These are phyloP conservation scores for Psophia crepitans DNA, from an alignment of 2,113 vertebrate species.

Conservation along the genomic window DNA sequence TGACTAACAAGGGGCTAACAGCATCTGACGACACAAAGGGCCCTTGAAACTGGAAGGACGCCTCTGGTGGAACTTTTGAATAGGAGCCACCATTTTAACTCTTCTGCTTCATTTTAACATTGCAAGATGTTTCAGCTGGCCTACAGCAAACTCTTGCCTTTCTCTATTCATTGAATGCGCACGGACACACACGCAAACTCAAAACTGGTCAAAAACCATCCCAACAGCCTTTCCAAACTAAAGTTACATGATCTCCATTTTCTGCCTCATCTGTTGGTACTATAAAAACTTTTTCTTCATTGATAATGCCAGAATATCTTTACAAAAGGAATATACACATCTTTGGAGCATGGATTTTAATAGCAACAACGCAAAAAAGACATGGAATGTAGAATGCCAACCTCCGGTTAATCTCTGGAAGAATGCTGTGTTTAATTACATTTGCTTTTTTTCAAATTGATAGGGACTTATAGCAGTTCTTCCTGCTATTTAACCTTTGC, in stretches of 20 bases:
- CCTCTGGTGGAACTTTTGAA: constrained; percentile 44
- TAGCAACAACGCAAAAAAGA: neutral
- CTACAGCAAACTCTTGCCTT: neutral
- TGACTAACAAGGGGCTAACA: constrained; percentile 76
- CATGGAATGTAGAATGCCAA: neutral
- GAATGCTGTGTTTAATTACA: constrained; percentile 47
- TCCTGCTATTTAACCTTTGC: constrained; percentile 60
- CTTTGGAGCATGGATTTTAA: neutral
- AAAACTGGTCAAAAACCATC: neutral
- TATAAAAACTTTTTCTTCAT: neutral
- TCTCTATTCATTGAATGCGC: neutral
- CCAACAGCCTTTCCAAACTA: neutral
- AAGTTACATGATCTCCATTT: neutral
- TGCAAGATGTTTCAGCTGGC: neutral
- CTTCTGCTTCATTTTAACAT: neutral
- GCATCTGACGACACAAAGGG: constrained; percentile 68
- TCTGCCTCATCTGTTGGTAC: neutral
- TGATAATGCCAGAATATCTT: neutral
- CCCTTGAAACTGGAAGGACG: constrained; percentile 57
- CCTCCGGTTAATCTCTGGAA: constrained; percentile 21
- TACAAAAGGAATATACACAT: neutral
- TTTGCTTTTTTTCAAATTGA: constrained; percentile 45
- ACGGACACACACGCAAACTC: neutral
- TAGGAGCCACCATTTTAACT: constrained; percentile 45
- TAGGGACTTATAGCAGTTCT: constrained; percentile 46